Conservation (phyloP, 2,888 invertebrate genomes). For the Andrena marginata region DNA sequence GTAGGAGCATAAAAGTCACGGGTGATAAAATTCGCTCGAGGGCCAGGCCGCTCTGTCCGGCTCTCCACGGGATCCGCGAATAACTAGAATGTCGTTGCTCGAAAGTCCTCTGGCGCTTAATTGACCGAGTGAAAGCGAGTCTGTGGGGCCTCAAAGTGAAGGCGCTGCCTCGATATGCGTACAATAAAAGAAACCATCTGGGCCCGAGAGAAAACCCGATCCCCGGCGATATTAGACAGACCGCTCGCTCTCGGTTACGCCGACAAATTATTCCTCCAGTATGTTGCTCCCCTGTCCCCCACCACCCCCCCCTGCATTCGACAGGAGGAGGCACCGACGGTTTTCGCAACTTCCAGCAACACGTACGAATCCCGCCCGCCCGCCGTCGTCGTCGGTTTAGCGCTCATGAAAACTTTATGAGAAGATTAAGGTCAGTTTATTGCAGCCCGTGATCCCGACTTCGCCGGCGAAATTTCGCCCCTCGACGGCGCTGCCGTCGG, state of each 20-base stretch:
- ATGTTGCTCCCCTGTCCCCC: background rate
- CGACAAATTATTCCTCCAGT: constrained; percentile 21
- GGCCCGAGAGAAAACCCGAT: constrained; percentile 60
- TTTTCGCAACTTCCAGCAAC: constrained; percentile 22
- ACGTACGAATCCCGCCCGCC: constrained; percentile 4
- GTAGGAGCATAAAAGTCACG: background rate
- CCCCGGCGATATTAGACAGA: constrained; percentile 46
- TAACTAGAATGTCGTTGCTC: constrained; percentile 65
- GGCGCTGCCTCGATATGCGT: constrained; percentile 67
- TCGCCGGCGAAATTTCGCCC: constrained; percentile 30
- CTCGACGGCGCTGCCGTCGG: background rate
- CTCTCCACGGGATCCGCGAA: constrained; percentile 42
- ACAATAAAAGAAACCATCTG: constrained; percentile 70
- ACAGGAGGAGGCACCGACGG: background rate
- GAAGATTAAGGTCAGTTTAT: constrained; percentile 56
- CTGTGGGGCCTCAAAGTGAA: constrained; percentile 67
- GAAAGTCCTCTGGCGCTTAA: constrained; percentile 68
- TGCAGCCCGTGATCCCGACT: constrained; percentile 18
- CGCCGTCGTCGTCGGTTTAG: constrained; percentile 19
- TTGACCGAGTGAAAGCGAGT: constrained; percentile 72
- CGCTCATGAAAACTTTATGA: constrained; percentile 55
- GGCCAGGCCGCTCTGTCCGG: background rate
- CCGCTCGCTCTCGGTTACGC: constrained; percentile 31
- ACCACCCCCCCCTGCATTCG: background rate
- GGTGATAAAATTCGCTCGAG: background rate